These are phyloP conservation scores for Ceratitis capitata DNA, from an alignment of 1,140 invertebrate species.

Conservation along the genomic window DNA sequence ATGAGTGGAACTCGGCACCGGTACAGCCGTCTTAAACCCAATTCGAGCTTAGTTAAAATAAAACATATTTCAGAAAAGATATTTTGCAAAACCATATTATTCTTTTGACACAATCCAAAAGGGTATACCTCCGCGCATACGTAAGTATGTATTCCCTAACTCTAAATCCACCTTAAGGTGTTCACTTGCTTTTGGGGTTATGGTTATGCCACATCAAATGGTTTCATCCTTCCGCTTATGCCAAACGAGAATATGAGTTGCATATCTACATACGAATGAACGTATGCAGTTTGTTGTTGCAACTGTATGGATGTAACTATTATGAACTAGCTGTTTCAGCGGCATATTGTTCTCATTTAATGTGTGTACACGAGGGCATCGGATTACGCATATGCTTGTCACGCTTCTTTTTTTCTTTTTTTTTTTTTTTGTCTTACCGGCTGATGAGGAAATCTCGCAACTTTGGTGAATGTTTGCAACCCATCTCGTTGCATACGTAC, in stretches of 20 bases:
- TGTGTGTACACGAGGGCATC: neutral
- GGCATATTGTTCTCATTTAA: constrained; percentile 22
- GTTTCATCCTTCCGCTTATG: neutral
- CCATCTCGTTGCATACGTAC: neutral
- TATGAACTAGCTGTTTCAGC: neutral
- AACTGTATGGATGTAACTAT: neutral
- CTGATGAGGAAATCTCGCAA: neutral
- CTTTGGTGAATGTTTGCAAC: neutral
- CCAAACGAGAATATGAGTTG: too few relatives aligned
- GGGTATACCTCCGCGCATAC: too few relatives aligned
- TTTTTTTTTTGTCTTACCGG: neutral
- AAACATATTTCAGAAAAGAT: too few relatives aligned
- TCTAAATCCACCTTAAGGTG: neutral
- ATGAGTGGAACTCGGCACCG: too few relatives aligned
- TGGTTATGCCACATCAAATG: neutral
- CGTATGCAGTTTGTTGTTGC: neutral
- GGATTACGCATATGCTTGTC: constrained; percentile 34
- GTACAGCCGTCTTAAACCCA: too few relatives aligned
- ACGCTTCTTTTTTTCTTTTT: neutral
- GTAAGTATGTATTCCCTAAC: too few relatives aligned
- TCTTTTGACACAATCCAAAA: too few relatives aligned
- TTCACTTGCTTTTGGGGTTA: constrained; percentile 25
- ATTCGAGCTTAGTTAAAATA: too few relatives aligned
- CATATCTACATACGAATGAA: neutral
- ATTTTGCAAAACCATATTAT: too few relatives aligned